A percentile compares a stretch with the other conserved stretches of the same genome.
Evolutionary conservation across 2,113 vertebrate species (phyloP).

Genomic region (Anhinga rufa): DNA sequence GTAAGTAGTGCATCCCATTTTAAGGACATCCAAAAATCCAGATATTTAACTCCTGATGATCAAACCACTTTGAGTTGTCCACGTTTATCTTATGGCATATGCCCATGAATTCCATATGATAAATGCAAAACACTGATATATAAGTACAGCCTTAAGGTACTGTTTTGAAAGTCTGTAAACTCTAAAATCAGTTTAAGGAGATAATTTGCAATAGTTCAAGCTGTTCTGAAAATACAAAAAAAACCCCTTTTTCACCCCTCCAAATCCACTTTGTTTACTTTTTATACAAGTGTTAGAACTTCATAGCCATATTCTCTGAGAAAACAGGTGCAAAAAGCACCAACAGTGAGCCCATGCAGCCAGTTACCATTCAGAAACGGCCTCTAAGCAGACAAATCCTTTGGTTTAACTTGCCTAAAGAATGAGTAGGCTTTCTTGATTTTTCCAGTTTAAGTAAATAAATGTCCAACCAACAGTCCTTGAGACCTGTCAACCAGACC

Average conservation of each 20-base stretch:
- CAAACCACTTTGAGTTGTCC: background rate
- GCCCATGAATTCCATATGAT: background rate
- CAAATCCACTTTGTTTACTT: background rate
- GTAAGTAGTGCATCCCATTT: background rate
- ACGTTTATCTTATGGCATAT: background rate
- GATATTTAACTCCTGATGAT: background rate
- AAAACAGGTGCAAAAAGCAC: background rate
- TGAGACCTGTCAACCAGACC: background rate
- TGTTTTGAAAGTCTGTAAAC: background rate
- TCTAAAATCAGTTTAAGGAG: background rate
- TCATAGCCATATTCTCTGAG: background rate
- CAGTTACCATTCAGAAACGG: rapidly evolving
- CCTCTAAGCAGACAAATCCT: background rate
- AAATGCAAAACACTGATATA: background rate
- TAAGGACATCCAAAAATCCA: background rate
- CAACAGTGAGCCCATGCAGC: background rate
- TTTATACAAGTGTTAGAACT: background rate
- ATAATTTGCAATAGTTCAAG: background rate
- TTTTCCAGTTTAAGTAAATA: background rate
- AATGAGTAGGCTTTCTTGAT: background rate
- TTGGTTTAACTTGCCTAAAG: background rate
- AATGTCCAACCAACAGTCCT: background rate
- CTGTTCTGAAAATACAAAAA: background rate
- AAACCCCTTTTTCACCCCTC: background rate
- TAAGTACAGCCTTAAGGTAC: background rate